Conservation (phyloP, 2,113 vertebrate species). For the Rhodinocichla rosea region DNA sequence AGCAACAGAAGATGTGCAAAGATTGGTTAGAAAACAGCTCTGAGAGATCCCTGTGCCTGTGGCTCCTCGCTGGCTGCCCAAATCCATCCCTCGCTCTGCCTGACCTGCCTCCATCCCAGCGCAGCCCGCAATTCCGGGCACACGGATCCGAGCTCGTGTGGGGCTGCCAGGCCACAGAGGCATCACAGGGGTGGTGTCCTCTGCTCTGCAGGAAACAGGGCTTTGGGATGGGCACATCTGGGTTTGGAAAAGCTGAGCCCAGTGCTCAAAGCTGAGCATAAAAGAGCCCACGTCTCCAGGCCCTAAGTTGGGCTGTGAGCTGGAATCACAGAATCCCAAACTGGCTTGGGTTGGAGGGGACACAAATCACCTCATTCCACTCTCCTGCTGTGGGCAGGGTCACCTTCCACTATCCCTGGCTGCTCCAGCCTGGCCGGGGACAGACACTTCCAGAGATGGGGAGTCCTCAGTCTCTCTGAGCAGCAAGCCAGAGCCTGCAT, state of each 20-base stretch:
- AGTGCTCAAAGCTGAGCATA: neutral
- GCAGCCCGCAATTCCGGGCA: accelerated
- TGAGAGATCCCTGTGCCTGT: conserved; percentile 20
- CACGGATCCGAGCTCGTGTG: neutral
- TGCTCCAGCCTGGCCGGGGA: neutral
- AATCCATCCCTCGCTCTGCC: neutral
- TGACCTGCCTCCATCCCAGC: neutral
- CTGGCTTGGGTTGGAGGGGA: neutral
- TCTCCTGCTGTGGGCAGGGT: neutral
- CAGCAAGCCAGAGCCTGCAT: neutral
- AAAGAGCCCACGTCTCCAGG: accelerated
- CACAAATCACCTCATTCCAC: neutral
- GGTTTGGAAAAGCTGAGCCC: neutral
- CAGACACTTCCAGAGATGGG: neutral
- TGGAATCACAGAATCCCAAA: neutral
- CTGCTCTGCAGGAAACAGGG: neutral
- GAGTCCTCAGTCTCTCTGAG: neutral
- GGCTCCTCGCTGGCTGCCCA: neutral
- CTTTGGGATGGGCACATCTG: accelerated
- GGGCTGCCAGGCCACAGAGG: neutral
- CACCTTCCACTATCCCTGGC: neutral
- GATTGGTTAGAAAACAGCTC: conserved; percentile 69
- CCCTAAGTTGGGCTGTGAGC: neutral
- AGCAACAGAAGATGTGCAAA: conserved; percentile 55
- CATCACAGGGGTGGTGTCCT: neutral